Evolutionary conservation across 2,113 vertebrate species (phyloP).

Genomic region (Onychostoma macrolepis): DNA sequence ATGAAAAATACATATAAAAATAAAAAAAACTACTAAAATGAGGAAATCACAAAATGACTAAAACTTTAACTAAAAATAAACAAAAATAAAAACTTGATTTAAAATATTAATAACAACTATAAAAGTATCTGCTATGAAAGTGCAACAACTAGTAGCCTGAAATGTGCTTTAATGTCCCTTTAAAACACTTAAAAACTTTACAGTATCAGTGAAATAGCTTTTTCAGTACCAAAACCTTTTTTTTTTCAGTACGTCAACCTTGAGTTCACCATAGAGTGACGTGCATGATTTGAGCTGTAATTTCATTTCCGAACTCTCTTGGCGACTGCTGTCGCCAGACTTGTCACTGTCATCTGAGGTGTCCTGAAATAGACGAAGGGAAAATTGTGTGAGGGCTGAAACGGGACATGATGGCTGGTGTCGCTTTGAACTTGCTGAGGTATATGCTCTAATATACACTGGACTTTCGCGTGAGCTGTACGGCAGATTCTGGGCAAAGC

Average conservation of each 20-base stretch:
- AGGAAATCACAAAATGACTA: too few species aligned
- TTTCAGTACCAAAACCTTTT: neutral
- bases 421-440: slow-evolving; percentile 58
- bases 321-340: slow-evolving; percentile 4
- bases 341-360: slow-evolving; percentile 17
- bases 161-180: neutral
- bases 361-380: slow-evolving; percentile 29
- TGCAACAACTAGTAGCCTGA: too few species aligned
- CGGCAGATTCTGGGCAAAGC: slow-evolving; percentile 49
- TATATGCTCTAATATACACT: slow-evolving; percentile 53
- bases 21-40: too few species aligned
- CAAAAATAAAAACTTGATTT: too few species aligned
- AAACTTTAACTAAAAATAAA: too few species aligned
- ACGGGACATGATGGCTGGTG: slow-evolving; percentile 5
- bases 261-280: neutral
- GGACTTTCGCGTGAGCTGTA: slow-evolving; percentile 27
- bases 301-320: slow-evolving; percentile 14
- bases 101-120: too few species aligned
- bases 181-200: neutral
- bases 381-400: slow-evolving; percentile 21
- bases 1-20: too few species aligned
- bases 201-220: neutral
- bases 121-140: neutral
- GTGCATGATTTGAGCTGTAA: slow-evolving; percentile 15
- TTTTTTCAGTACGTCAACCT: neutral